Percentiles rank a stretch among this genome's conserved stretches.
Evolutionary conservation across 1,140 invertebrate species (phyloP).

Genomic region (Drosophila pandora): DNA sequence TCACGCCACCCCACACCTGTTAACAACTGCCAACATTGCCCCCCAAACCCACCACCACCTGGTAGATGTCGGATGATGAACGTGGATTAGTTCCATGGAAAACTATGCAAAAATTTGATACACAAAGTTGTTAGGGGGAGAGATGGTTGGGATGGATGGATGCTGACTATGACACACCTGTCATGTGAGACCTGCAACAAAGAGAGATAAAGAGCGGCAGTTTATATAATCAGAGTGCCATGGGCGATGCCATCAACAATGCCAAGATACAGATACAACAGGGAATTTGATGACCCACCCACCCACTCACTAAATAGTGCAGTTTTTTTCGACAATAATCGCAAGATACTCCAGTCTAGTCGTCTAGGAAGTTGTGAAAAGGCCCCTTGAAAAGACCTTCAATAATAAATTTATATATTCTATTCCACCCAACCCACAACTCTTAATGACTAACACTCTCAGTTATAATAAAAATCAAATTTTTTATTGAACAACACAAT

Average conservation of each 20-base stretch:
- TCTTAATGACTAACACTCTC: constrained; percentile 19
- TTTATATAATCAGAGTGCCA: constrained; percentile 37
- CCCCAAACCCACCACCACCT: not conserved
- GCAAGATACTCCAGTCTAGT: not conserved
- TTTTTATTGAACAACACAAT: constrained; percentile 16
- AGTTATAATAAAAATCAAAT: constrained; percentile 4
- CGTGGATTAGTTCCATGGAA: constrained; percentile 54
- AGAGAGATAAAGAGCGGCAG: constrained; percentile 23
- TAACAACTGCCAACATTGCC: constrained; percentile 1
- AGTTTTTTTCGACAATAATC: not conserved
- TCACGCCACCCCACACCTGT: constrained; percentile 4
- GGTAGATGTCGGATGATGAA: constrained; percentile 18
- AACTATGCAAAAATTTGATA: constrained; percentile 64
- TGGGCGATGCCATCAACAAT: constrained; percentile 22
- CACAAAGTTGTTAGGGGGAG: constrained; percentile 32
- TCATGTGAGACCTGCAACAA: constrained; percentile 36
- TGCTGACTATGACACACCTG: constrained; percentile 47
- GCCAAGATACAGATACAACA: constrained; percentile 17
- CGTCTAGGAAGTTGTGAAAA: not conserved
- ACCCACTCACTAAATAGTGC: not conserved
- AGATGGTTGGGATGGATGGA: not conserved
- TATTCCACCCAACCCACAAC: not conserved
- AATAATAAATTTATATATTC: not conserved
- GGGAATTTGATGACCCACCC: constrained; percentile 9
- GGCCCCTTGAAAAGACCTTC: not conserved